Evolutionary conservation across 2,113 vertebrate genomes (phyloP).

Genomic region (Microtus pennsylvanicus): DNA sequence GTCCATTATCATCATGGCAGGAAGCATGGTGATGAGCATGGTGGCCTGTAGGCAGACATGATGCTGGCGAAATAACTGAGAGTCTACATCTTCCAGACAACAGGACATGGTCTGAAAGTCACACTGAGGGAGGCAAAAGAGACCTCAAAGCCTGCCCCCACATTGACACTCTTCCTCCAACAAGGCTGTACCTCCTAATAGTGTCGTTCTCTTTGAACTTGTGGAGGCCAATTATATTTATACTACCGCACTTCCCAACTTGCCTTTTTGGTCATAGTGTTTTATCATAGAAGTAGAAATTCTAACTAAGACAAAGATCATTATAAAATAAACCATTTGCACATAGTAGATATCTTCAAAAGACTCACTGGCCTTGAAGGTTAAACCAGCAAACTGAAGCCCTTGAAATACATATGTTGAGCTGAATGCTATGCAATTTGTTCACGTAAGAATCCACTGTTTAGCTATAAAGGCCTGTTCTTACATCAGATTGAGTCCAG

Average conservation of each 20-base stretch:
- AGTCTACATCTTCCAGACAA: not conserved
- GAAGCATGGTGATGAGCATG: not conserved
- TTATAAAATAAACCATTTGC: not conserved
- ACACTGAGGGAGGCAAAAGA: not conserved
- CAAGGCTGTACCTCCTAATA: not conserved
- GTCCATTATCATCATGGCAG: not conserved
- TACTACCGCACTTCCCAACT: not conserved
- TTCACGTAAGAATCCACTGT: not conserved
- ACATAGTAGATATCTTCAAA: slow-evolving; percentile 2
- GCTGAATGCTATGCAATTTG: not conserved
- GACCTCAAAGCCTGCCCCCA: not conserved
- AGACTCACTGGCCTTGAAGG: not conserved
- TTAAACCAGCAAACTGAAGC: not conserved
- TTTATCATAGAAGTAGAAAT: not conserved
- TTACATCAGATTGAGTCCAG: slow-evolving; percentile 50
- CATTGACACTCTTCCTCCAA: not conserved
- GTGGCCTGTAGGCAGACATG: not conserved
- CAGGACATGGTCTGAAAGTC: not conserved
- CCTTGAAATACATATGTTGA: not conserved
- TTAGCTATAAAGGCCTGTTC: slow-evolving; percentile 49
- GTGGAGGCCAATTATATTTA: not conserved
- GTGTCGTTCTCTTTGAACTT: not conserved
- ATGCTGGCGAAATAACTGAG: not conserved
- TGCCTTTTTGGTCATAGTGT: not conserved
- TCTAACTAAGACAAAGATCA: not conserved